phyloP scores from a whole-genome alignment of 2,797 vertebrate species.

The Lacerta bilineata region DNA sequence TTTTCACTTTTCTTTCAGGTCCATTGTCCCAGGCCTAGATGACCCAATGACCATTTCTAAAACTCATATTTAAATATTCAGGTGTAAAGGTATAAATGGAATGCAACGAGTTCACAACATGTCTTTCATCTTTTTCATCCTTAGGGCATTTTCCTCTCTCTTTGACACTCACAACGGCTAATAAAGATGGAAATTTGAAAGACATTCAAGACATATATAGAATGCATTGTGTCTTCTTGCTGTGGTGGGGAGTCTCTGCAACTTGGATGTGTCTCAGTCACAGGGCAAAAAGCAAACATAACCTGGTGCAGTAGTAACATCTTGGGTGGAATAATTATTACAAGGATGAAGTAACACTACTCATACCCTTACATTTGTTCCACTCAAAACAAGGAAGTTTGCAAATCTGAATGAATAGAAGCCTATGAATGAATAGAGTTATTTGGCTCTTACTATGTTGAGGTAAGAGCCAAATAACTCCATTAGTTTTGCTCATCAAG shows the following conservation, averaged over 20 bases:
- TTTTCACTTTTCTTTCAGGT: neutral
- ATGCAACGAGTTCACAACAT: neutral
- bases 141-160: no score
- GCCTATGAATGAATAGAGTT: no score
- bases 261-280: neutral
- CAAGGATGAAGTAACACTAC: neutral
- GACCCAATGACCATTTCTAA: neutral
- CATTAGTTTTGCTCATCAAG: neutral
- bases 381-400: neutral
- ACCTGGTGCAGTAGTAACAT: neutral
- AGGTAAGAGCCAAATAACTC: neutral
- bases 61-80: neutral
- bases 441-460: neutral
- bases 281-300: neutral
- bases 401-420: neutral
- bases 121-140: neutral
- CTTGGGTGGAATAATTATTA: neutral
- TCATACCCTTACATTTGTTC: no score
- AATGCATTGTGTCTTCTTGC: neutral
- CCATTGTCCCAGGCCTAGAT: neutral
- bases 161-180: neutral
- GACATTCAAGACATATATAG: neutral
- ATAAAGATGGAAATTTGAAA: conserved; percentile 6
- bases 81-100: neutral
- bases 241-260: no score